Evolutionary conservation across 2,797 vertebrate genomes (phyloP).

Genomic region (Eidolon dupreanum): DNA sequence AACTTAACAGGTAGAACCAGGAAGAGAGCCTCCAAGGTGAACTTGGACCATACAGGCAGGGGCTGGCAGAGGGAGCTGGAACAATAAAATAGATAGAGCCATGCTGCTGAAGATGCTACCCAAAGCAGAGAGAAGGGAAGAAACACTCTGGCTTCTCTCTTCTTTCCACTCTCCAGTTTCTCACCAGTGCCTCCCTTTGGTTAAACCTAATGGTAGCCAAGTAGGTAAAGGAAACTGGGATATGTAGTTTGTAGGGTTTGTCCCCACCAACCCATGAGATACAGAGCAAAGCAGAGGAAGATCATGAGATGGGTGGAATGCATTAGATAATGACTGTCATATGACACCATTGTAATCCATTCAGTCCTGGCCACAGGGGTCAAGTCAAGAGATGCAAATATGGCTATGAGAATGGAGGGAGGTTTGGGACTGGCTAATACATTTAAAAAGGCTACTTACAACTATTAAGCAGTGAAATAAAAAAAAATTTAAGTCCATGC

Average conservation of each 20-base stretch:
- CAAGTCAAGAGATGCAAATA: not conserved
- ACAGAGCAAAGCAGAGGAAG: not conserved
- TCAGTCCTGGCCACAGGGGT: not conserved
- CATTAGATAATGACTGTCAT: not conserved
- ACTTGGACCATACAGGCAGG: not conserved
- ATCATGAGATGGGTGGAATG: not conserved
- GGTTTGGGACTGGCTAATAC: not conserved
- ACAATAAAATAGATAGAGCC: not conserved
- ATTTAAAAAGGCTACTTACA: not conserved
- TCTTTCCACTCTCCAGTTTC: not conserved
- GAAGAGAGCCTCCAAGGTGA: not conserved
- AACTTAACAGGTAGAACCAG: not conserved
- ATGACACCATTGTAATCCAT: not conserved
- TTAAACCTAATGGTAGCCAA: not conserved
- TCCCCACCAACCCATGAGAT: not conserved
- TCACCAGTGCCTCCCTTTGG: not conserved
- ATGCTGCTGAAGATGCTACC: not conserved
- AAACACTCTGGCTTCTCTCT: not conserved
- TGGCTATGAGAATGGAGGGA: not conserved
- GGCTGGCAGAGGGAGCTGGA: not conserved
- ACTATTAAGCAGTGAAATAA: not conserved
- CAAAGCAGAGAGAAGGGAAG: not conserved
- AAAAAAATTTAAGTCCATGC: not conserved
- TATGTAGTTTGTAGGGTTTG: not conserved
- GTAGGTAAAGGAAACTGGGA: not conserved